Conservation (phyloP, 1,140 invertebrate species). For the Dendrolimus kikuchii region DNA sequence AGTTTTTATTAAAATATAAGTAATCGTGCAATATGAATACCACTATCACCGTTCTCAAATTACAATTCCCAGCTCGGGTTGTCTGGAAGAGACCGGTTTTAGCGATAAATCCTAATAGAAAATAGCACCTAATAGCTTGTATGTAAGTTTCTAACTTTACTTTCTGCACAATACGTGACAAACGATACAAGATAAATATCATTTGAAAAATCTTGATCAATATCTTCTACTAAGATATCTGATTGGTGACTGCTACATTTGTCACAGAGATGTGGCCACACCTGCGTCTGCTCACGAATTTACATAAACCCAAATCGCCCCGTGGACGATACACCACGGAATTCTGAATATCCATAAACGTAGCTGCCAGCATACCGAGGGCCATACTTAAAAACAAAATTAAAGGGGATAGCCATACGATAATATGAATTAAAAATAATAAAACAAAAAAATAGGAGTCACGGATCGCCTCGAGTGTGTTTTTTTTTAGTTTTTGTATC, state of each 20-base stretch:
- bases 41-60: too few relatives aligned
- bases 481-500: conserved; percentile 57
- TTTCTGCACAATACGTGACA: too few relatives aligned
- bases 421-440: conserved; percentile 73
- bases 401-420: conserved; percentile 70
- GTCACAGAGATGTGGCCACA: conserved; percentile 52
- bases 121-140: too few relatives aligned
- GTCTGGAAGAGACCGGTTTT: too few relatives aligned
- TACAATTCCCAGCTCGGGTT: too few relatives aligned
- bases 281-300: conserved; percentile 48
- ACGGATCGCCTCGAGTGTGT: conserved; percentile 65
- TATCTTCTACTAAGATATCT: conserved; percentile 2
- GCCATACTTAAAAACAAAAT: conserved; percentile 72
- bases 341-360: conserved; percentile 68
- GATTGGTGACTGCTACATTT: conserved; percentile 32
- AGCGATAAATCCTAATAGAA: too few relatives aligned
- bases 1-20: too few relatives aligned
- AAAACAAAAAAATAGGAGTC: conserved; percentile 70
- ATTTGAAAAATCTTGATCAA: too few relatives aligned
- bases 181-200: too few relatives aligned
- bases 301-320: conserved; percentile 63
- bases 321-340: conserved; percentile 54
- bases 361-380: conserved; percentile 64
- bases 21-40: too few relatives aligned
- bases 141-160: too few relatives aligned